Percentiles rank a stretch among this genome's conserved stretches.
phyloP scores from a whole-genome alignment of 2,113 vertebrate genomes.

The Sylvilagus bachmani region DNA sequence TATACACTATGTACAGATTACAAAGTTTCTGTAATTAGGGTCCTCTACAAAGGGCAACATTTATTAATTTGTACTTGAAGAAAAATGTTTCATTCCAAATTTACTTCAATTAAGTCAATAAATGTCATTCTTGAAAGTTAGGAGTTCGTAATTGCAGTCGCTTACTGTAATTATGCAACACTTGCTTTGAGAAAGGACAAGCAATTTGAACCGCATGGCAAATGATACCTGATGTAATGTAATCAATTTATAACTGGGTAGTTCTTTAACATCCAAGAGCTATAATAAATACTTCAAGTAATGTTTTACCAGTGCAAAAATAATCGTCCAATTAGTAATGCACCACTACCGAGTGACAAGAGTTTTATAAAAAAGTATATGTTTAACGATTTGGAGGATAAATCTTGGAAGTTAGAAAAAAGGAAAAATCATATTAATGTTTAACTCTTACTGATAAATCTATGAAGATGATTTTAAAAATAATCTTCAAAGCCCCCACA shows the following conservation, averaged over 20 bases:
- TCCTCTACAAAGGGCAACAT: conserved; percentile 8
- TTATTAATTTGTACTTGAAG: conserved; percentile 61
- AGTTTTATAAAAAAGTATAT: neutral
- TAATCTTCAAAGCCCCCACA: neutral
- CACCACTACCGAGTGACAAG: conserved; percentile 59
- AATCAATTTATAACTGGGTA: conserved; percentile 64
- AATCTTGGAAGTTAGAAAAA: conserved; percentile 12
- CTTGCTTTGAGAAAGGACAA: conserved; percentile 66
- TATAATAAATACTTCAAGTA: conserved; percentile 66
- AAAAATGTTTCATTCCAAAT: conserved; percentile 40
- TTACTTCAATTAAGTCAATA: conserved; percentile 66
- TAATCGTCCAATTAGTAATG: conserved; percentile 67
- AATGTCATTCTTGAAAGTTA: conserved; percentile 71
- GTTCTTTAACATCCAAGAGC: conserved; percentile 38
- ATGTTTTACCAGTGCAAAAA: conserved; percentile 49
- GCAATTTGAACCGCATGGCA: conserved; percentile 50
- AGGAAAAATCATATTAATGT: neutral
- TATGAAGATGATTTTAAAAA: neutral
- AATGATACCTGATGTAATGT: conserved; percentile 60
- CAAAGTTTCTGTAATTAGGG: conserved; percentile 10
- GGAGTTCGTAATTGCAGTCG: conserved; percentile 62
- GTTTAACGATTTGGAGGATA: neutral
- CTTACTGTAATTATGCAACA: conserved; percentile 63
- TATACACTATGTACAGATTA: neutral
- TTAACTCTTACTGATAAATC: neutral